Conservation (phyloP, 2,888 invertebrate species). For the Drosophila mercatorum region DNA sequence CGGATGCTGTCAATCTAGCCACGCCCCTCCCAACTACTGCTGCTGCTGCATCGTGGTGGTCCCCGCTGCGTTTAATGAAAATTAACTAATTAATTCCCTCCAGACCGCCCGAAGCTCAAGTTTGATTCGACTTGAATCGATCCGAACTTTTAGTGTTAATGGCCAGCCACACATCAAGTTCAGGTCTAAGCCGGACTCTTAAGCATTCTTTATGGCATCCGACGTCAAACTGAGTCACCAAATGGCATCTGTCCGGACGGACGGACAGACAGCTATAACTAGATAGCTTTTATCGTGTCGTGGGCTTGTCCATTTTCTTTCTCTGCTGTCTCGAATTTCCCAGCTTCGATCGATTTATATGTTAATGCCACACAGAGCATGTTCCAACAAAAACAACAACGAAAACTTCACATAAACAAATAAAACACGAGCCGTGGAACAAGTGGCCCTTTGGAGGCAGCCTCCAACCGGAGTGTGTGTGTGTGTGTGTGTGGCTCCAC, state of each 20-base stretch:
- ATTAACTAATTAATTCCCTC: constrained; percentile 40
- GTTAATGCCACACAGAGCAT: constrained; percentile 42
- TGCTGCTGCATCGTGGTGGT: constrained; percentile 32
- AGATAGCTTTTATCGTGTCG: constrained; percentile 28
- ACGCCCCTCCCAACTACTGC: background rate
- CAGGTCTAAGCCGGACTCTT: constrained; percentile 10
- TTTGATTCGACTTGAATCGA: constrained; percentile 15
- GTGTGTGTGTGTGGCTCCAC: constrained; percentile 43
- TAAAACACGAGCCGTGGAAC: constrained; percentile 34
- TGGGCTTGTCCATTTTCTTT: constrained; percentile 30
- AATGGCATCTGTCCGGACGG: too few species aligned
- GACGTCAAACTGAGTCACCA: constrained; percentile 59
- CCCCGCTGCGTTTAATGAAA: constrained; percentile 18
- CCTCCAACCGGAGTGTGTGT: constrained; percentile 25
- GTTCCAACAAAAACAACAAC: constrained; percentile 24
- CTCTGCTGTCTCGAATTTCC: constrained; percentile 9
- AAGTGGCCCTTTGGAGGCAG: constrained; percentile 52
- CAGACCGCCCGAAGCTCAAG: constrained; percentile 53
- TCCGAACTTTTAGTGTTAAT: constrained; percentile 36
- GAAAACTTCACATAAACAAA: constrained; percentile 34
- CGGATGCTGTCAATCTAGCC: constrained; percentile 66
- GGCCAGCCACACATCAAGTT: constrained; percentile 25
- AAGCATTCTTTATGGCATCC: constrained; percentile 68
- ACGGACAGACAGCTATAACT: constrained; percentile 1
- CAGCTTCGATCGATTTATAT: constrained; percentile 34